phyloP scores from a whole-genome alignment of 2,888 invertebrate species.

The Cephus pulcher region DNA sequence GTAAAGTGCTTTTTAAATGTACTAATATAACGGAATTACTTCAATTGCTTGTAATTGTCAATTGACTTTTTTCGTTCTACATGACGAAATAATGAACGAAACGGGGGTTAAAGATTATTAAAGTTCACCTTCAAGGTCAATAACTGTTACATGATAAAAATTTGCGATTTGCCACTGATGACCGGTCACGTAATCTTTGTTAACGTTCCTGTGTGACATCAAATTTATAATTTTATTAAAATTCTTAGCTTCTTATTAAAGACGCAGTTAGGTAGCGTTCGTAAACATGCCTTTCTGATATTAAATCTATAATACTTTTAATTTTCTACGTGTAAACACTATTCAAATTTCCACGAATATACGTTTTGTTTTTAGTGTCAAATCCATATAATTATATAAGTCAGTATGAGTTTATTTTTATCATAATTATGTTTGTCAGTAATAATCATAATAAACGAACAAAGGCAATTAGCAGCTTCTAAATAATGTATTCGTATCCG shows the following conservation, averaged over 20 bases:
- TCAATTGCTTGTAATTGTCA: neutral
- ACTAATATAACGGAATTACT: neutral
- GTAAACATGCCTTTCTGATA: neutral
- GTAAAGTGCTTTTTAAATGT: neutral
- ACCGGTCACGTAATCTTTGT: too few species aligned
- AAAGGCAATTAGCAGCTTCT: too few species aligned
- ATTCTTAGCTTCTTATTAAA: neutral
- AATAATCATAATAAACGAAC: too few species aligned
- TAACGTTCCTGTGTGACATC: too few species aligned
- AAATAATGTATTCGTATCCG: too few species aligned
- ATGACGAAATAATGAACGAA: neutral
- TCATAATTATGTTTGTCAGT: neutral
- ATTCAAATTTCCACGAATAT: neutral
- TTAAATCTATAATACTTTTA: neutral
- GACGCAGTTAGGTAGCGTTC: neutral
- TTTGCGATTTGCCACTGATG: too few species aligned
- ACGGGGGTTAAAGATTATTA: neutral
- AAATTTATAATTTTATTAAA: too few species aligned
- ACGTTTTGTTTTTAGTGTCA: neutral
- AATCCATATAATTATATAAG: neutral
- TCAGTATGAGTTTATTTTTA: neutral
- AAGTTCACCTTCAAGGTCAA: neutral
- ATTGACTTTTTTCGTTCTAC: neutral
- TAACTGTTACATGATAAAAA: neutral
- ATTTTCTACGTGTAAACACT: neutral